Conservation (phyloP, 2,888 invertebrate species). For the Anarsia innoxiella region DNA sequence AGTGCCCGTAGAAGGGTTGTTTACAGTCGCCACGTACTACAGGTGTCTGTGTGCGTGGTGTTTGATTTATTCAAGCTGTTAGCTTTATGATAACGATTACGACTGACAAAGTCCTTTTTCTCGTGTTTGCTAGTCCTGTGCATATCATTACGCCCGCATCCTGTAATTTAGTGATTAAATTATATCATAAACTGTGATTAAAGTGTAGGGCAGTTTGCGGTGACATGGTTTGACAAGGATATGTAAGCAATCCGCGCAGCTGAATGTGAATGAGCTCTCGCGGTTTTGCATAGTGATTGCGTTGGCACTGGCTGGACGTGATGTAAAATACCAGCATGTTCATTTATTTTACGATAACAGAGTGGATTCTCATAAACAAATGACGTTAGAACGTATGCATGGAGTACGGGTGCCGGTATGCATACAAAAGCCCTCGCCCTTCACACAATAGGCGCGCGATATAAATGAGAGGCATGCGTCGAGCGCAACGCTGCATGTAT, state of each 20-base stretch:
- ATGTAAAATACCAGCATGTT: not conserved
- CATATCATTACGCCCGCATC: conserved; percentile 15
- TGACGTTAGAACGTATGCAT: not conserved
- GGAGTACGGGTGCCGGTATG: not conserved
- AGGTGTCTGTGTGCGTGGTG: conserved; percentile 17
- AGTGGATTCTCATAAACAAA: not conserved
- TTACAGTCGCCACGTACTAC: conserved; percentile 32
- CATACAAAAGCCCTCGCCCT: not conserved
- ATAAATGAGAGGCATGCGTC: conserved; percentile 4
- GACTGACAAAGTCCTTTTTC: conserved; percentile 1
- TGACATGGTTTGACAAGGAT: conserved; percentile 2
- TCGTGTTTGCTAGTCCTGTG: conserved; percentile 5
- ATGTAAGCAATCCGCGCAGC: conserved; percentile 3
- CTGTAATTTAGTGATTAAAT: conserved; percentile 14
- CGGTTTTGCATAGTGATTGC: no score
- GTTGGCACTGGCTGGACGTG: not conserved
- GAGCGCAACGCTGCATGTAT: conserved; percentile 1
- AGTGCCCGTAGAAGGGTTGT: conserved; percentile 43
- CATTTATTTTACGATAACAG: not conserved
- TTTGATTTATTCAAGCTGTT: conserved; percentile 18
- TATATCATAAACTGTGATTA: conserved; percentile 12
- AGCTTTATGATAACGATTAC: conserved; percentile 16
- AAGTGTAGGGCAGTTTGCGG: conserved; percentile 2
- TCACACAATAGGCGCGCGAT: conserved; percentile 1
- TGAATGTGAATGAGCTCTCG: conserved; percentile 1